These are phyloP conservation scores for Columba livia DNA, from an alignment of 2,113 vertebrate genomes.

Conservation along the genomic window DNA sequence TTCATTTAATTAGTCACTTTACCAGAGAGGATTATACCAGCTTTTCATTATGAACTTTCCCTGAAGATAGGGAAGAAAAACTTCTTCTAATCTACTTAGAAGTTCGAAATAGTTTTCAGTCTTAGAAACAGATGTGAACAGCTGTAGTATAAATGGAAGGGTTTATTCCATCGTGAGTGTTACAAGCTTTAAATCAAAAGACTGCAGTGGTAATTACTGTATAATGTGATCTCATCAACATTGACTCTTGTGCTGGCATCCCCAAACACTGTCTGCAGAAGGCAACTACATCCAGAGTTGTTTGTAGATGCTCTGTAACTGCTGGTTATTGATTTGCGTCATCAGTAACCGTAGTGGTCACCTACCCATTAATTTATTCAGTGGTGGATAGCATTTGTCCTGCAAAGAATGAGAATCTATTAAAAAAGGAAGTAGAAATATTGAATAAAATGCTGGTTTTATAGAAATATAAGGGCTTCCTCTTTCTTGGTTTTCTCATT, in stretches of 20 bases:
- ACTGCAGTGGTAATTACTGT: background rate
- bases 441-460: background rate
- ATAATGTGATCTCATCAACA: background rate
- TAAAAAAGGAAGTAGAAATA: background rate
- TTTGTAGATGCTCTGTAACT: background rate
- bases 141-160: background rate
- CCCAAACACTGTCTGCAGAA: background rate
- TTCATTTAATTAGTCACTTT: background rate
- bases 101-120: background rate
- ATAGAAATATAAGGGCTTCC: background rate
- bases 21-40: background rate
- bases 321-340: background rate
- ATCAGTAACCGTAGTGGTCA: background rate
- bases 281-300: background rate
- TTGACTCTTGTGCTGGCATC: background rate
- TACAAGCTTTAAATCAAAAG: background rate
- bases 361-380: background rate
- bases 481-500: accelerated
- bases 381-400: background rate
- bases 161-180: background rate
- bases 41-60: background rate
- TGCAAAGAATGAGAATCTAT: background rate
- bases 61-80: background rate
- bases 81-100: background rate
- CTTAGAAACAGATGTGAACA: background rate